Base-by-base conservation (phyloP, 37 sponge, comb jelly and placozoan species). In the Petrosia ficiformis region DNA sequence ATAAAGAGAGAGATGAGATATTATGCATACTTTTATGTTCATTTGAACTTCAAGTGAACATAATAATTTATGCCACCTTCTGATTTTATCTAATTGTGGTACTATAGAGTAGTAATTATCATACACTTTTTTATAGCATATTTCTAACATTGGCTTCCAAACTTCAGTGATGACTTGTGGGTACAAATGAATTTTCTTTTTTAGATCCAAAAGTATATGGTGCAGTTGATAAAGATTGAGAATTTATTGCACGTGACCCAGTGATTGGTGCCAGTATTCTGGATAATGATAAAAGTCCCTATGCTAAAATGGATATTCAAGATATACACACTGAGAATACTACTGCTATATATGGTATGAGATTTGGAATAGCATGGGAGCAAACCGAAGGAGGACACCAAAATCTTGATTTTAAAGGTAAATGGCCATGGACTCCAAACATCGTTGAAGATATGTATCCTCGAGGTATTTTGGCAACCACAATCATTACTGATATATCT, bases 321-420 rank as follows among this genome's bases (percentile, higher is more conserved):
- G 84, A 83, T 69, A 70, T 69, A 5, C 66, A 76, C 41, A 39
- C 28, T 42, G 68, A 72, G 41, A 22, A 28, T 8, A 24, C 42
- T 29, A 25, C 73, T 4, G 58, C 81, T 16, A 71, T 80, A 39
- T 80, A 80, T 72, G 81, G 81, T 21, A 39, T 80, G 57, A 60
- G 32, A 28, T 80, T 80, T 80, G 73, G 81, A 6, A 16, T 80
- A 10, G 28, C 2, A 16, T 26, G 28, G 28, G 26, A 5, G 5
- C 28, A 61, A 26, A 5, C 25, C 6, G 28, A 35, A 64, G 3
- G 36, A 3, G n/a, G n/a, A n/a, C n/a, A n/a, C n/a, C n/a, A n/a
- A n/a, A n/a, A n/a, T n/a, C n/a, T n/a, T n/a, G 67, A 65, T 26
- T 72, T 80, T 28, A 31, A 32, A 26, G 81, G 81, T 22, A 39